A percentile compares a stretch with the other conserved stretches of the same genome.
Conservation (phyloP, 2,888 invertebrate species). For the Caenorhabditis wallacei region DNA sequence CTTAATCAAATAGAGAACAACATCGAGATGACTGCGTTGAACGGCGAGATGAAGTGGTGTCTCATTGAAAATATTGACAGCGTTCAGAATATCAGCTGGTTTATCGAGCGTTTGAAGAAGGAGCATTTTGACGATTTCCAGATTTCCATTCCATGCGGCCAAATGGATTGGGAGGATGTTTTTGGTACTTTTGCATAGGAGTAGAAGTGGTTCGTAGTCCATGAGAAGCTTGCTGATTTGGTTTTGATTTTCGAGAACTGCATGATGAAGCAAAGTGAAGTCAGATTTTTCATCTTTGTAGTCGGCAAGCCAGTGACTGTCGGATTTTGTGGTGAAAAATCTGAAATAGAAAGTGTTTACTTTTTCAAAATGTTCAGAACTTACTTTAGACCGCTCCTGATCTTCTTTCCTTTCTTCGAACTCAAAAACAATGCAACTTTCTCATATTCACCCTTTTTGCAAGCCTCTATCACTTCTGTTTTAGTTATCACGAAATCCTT, state of each 20-base stretch:
- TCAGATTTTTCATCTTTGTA: conserved; percentile 61
- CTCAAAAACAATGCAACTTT: conserved; percentile 73
- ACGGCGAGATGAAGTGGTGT: conserved; percentile 90
- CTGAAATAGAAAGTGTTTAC: conserved; percentile 26
- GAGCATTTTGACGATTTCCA: conserved; percentile 72
- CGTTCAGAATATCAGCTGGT: conserved; percentile 60
- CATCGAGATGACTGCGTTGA: conserved; percentile 88
- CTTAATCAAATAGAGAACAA: conserved; percentile 87
- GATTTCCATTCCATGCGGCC: conserved; percentile 80
- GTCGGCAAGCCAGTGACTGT: conserved; percentile 55
- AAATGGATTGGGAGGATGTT: conserved; percentile 81
- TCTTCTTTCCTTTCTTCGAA: conserved; percentile 72
- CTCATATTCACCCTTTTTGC: conserved; percentile 76
- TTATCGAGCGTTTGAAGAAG: conserved; percentile 38
- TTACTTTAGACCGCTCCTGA: conserved; percentile 76
- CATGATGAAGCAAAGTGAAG: conserved; percentile 58
- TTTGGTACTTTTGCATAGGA: conserved; percentile 67
- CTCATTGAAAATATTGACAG: conserved; percentile 76
- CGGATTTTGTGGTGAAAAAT: conserved; percentile 43
- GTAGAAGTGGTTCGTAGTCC: conserved; percentile 75
- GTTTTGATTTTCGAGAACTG: conserved; percentile 54
- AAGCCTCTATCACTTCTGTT: conserved; percentile 78
- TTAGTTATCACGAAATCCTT: conserved; percentile 60
- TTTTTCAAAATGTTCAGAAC: no score
- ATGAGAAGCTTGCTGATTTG: conserved; percentile 71